phyloP scores from a whole-genome alignment of 2,888 invertebrate species.

The Acanthopleura granulata region DNA sequence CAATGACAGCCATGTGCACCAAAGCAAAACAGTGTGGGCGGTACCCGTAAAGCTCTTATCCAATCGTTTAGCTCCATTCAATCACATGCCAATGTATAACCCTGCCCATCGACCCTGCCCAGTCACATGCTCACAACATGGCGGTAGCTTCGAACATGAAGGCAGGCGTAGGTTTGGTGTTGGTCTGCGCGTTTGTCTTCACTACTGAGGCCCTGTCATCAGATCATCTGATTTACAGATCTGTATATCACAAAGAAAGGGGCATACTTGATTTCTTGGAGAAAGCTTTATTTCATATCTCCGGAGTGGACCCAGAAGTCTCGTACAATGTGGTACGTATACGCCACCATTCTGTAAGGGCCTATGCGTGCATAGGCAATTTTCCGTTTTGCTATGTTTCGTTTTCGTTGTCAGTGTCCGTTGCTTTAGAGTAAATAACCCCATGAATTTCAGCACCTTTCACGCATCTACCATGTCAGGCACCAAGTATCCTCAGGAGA shows the following conservation, averaged over 20 bases:
- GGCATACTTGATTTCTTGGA: not conserved
- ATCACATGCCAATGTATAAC: not conserved
- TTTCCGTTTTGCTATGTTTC: no score
- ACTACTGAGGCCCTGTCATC: not conserved
- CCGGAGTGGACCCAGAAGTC: not conserved
- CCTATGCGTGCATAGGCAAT: no score
- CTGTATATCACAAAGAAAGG: not conserved
- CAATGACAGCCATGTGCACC: no score
- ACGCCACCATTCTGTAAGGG: no score
- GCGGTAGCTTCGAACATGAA: constrained; percentile 14
- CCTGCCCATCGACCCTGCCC: not conserved
- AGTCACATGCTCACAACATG: constrained; percentile 18
- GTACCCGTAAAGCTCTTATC: no score
- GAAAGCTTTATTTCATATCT: not conserved
- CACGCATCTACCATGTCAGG: no score
- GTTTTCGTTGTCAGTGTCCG: no score
- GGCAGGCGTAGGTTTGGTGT: not conserved
- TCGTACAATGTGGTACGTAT: constrained; percentile 5
- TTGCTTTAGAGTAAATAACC: no score
- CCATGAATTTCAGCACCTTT: no score
- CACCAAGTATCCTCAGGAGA: no score
- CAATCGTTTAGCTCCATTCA: not conserved
- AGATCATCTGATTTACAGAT: not conserved
- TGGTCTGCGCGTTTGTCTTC: not conserved
- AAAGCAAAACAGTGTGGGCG: no score